Percentiles rank a stretch among this genome's conserved stretches.
Evolutionary conservation across 2,797 vertebrate genomes (phyloP).

Genomic region (Chrysocyon brachyurus): DNA sequence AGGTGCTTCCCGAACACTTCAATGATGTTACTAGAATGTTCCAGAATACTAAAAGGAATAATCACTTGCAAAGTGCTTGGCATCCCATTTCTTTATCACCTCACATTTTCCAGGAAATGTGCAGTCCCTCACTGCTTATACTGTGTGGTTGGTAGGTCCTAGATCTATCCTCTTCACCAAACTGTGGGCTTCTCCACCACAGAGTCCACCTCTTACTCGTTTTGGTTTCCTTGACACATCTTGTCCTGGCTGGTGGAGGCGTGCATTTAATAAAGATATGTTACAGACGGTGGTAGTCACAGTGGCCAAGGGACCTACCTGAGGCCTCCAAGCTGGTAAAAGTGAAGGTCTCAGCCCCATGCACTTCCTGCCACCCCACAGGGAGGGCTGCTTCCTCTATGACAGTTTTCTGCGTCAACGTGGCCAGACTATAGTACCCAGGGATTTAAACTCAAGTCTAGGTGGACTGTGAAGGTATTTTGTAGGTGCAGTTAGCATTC

Average conservation of each 20-base stretch:
- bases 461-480: not conserved
- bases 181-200: not conserved
- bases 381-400: not conserved
- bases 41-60: not conserved
- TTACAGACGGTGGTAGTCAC: not conserved
- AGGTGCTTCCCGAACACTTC: not conserved
- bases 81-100: not conserved
- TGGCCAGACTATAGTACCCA: not conserved
- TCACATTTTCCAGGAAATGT: not conserved
- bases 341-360: not conserved
- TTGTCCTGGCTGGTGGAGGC: not conserved
- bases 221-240: not conserved
- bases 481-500: not conserved
- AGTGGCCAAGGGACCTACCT: not conserved
- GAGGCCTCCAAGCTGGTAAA: not conserved
- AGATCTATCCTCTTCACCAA: not conserved
- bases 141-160: fast-evolving
- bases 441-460: not conserved
- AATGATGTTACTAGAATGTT: not conserved
- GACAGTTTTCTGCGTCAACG: not conserved
- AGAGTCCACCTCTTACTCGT: not conserved
- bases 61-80: not conserved
- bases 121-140: not conserved
- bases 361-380: fast-evolving
- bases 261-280: not conserved